These are phyloP conservation scores for Pristis pectinata DNA, from an alignment of 2,797 vertebrate species.

Conservation along the genomic window DNA sequence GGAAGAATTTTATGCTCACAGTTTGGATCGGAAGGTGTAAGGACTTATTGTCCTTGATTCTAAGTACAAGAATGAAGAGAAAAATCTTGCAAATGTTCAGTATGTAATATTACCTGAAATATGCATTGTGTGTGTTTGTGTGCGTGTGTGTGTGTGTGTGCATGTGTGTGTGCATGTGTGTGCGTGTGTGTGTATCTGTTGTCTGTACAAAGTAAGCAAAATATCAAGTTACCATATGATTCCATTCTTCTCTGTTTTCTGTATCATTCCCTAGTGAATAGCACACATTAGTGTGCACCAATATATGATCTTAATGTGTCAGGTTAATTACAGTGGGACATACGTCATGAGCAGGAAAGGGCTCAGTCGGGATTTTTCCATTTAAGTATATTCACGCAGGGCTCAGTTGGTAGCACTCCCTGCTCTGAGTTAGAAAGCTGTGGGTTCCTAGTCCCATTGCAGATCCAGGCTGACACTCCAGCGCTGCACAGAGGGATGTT, in stretches of 20 bases:
- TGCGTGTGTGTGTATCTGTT: too few species aligned
- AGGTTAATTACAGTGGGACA: constrained; percentile 9
- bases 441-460: not conserved
- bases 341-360: not conserved
- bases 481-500: not conserved
- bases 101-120: not conserved
- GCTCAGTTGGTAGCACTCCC: not conserved
- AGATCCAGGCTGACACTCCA: not conserved
- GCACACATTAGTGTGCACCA: not conserved
- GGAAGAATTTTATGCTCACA: not conserved
- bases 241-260: not conserved
- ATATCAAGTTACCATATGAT: not conserved
- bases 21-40: not conserved
- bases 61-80: not conserved
- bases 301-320: not conserved
- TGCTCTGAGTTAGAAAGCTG: not conserved
- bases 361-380: not conserved
- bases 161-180: too few species aligned
- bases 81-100: not conserved
- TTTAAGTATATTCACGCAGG: not conserved
- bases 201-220: not conserved
- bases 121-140: too few species aligned
- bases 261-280: not conserved
- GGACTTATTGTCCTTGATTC: not conserved
- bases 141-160: too few species aligned